Conservation (phyloP, 2,888 invertebrate species). For the Plemyria rubiginata region DNA sequence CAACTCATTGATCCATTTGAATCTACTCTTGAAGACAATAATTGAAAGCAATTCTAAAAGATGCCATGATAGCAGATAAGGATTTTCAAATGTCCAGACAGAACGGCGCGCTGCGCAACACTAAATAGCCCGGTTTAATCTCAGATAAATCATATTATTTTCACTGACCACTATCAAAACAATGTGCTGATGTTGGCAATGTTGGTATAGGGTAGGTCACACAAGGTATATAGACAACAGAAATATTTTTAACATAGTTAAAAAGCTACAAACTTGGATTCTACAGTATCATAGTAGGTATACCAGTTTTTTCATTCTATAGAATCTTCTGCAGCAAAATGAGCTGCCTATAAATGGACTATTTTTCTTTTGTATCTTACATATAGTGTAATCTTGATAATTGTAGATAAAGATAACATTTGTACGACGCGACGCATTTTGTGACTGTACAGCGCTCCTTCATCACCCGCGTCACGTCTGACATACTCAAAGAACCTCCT, state of each 20-base stretch:
- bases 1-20: neutral
- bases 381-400: slow-evolving; percentile 10
- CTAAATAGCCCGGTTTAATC: slow-evolving; percentile 12
- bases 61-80: slow-evolving; percentile 13
- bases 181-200: no score
- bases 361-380: neutral
- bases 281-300: no score
- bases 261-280: no score
- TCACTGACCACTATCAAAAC: no score
- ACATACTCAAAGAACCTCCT: slow-evolving; percentile 68
- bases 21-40: neutral
- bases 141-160: no score
- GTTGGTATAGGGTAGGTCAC: no score
- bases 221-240: no score
- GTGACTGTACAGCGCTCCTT: slow-evolving; percentile 54
- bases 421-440: slow-evolving; percentile 34
- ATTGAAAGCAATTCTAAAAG: neutral
- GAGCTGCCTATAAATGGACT: neutral
- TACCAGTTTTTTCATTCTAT: neutral
- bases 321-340: neutral
- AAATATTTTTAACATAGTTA: no score
- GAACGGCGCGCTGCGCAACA: slow-evolving; percentile 50
- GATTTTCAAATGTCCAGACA: slow-evolving; percentile 46
- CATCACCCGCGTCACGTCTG: slow-evolving; percentile 68
- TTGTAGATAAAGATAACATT: slow-evolving; percentile 44